phyloP scores from a whole-genome alignment of 2,113 vertebrate species.

The Xerus inauris region DNA sequence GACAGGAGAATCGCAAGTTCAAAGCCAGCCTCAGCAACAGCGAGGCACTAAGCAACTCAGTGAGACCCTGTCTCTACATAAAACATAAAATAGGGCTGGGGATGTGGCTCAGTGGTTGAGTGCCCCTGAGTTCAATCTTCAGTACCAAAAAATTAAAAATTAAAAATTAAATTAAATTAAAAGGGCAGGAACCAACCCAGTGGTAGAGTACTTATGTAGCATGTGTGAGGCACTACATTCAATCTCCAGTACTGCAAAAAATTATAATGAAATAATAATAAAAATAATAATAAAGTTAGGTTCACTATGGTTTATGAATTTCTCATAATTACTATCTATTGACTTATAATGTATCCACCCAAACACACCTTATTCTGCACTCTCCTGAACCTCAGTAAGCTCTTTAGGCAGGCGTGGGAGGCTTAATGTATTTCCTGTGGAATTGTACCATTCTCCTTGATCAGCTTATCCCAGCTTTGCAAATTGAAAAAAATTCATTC shows the following conservation, averaged over 20 bases:
- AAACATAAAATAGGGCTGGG: too few species aligned
- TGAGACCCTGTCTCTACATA: too few species aligned
- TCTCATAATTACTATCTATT: not conserved
- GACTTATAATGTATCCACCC: not conserved
- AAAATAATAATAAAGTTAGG: not conserved
- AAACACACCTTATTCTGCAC: conserved; percentile 51
- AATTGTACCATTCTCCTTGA: conserved; percentile 70
- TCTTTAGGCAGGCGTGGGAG: conserved; percentile 58
- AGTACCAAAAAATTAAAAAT: too few species aligned
- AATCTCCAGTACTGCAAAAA: not conserved
- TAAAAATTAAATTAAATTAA: not conserved
- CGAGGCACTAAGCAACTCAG: too few species aligned
- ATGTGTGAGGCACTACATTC: not conserved
- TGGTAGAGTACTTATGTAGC: not conserved
- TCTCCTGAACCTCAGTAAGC: not conserved
- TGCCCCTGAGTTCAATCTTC: too few species aligned
- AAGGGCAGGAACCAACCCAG: not conserved
- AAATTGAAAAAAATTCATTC: conserved; percentile 73
- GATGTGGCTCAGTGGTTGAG: too few species aligned
- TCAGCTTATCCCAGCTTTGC: conserved; percentile 79
- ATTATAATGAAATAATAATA: not conserved
- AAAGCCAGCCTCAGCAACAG: too few species aligned
- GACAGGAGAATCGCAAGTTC: too few species aligned
- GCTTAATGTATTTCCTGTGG: conserved; percentile 74
- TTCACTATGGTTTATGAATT: not conserved